These are phyloP conservation scores for Orussus abietinus DNA, from an alignment of 1,140 invertebrate genomes.

Conservation along the genomic window DNA sequence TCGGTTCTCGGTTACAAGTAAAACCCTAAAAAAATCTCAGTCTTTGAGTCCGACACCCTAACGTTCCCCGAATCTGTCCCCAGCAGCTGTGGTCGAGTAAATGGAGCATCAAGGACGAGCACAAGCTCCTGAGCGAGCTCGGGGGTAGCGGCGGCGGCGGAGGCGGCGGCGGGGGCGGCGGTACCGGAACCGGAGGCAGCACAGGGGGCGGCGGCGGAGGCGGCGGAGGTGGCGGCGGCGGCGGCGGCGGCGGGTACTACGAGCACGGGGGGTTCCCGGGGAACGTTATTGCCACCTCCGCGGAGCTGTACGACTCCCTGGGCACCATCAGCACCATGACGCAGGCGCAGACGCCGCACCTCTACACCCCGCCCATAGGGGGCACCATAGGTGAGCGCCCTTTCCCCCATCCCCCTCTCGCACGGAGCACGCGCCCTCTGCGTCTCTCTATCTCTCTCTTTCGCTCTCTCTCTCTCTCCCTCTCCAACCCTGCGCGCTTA, in stretches of 20 bases:
- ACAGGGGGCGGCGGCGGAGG: constrained; percentile 38
- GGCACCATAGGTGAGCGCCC: constrained; percentile 64
- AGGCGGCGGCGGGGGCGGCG: constrained; percentile 36
- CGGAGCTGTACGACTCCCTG: constrained; percentile 67
- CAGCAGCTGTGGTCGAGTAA: constrained; percentile 80
- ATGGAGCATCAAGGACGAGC: constrained; percentile 85
- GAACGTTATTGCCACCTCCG: constrained; percentile 57
- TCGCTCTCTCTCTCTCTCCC: constrained; percentile 18
- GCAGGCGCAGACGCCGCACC: constrained; percentile 63
- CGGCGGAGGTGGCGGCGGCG: constrained; percentile 31
- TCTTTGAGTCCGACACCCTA: too few species aligned
- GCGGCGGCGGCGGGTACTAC: constrained; percentile 56
- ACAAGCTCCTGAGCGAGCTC: constrained; percentile 77
- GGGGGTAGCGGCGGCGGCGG: constrained; percentile 57
- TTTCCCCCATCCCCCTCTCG: constrained; percentile 7
- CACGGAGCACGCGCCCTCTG: background rate
- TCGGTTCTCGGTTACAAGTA: too few species aligned
- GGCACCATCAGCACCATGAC: constrained; percentile 69
- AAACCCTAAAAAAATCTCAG: too few species aligned
- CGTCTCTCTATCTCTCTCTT: constrained; percentile 14
- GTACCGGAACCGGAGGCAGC: constrained; percentile 51
- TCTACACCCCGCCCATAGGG: constrained; percentile 74
- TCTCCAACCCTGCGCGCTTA: constrained; percentile 29
- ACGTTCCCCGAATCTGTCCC: background rate
- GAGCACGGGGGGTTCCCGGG: constrained; percentile 61